Conservation (phyloP, 2,113 vertebrate species). For the Poecile atricapillus region DNA sequence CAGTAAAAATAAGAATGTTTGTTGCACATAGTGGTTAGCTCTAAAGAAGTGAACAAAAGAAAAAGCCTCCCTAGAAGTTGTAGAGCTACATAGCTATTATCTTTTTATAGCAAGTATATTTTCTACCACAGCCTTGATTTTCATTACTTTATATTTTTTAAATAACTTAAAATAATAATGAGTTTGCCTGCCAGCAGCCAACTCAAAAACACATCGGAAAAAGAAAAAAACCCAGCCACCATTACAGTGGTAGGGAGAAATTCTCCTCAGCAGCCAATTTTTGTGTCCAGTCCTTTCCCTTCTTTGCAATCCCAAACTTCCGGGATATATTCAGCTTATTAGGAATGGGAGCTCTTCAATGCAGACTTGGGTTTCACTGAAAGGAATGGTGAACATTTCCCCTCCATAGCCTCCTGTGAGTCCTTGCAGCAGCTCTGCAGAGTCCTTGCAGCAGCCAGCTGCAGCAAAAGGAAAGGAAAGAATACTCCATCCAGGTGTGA, state of each 20-base stretch:
- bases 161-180: conserved; percentile 68
- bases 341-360: neutral
- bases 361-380: neutral
- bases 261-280: neutral
- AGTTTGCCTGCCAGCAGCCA: conserved; percentile 90
- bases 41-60: conserved; percentile 41
- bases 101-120: conserved; percentile 47
- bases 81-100: conserved; percentile 14
- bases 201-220: conserved; percentile 67
- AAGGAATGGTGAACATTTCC: neutral
- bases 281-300: neutral
- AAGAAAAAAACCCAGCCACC: neutral
- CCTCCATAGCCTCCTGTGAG: neutral
- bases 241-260: neutral
- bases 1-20: neutral
- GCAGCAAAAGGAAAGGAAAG: neutral
- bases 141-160: conserved; percentile 53
- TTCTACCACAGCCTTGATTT: conserved; percentile 60
- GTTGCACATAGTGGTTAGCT: conserved; percentile 9
- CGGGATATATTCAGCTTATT: neutral
- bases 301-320: neutral
- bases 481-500: conserved; percentile 60
- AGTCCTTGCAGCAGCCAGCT: conserved; percentile 16
- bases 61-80: neutral
- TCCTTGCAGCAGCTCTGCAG: neutral